phyloP scores from a whole-genome alignment of 2,888 invertebrate species.

The Suillia variegata region DNA sequence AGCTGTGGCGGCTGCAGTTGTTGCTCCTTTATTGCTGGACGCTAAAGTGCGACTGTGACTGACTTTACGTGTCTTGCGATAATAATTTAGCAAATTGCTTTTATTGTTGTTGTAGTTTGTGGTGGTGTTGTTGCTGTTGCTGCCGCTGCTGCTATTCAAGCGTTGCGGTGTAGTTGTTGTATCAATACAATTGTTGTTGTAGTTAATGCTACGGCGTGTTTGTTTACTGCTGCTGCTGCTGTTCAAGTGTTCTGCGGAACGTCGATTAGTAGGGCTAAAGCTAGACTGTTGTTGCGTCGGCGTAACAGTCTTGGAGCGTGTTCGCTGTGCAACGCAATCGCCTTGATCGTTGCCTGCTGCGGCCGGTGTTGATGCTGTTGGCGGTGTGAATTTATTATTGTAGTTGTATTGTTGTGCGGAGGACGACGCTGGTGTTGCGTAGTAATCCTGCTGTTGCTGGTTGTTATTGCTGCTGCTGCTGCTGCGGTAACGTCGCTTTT shows the following conservation, averaged over 20 bases:
- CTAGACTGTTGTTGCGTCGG: conserved; percentile 32
- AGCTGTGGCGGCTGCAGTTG: too few species aligned
- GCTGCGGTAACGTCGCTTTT: conserved; percentile 50
- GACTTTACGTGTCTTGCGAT: conserved; percentile 57
- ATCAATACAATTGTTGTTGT: conserved; percentile 17
- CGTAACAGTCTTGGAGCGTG: conserved; percentile 56
- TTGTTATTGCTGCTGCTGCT: too few species aligned
- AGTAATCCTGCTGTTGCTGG: conserved; percentile 12
- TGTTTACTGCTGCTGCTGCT: conserved; percentile 18
- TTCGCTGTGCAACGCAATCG: conserved; percentile 59
- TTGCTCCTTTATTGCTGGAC: too few species aligned
- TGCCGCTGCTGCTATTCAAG: conserved; percentile 17
- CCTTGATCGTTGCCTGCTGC: conserved; percentile 25
- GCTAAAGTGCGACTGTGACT: conserved; percentile 29
- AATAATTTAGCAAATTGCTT: conserved; percentile 56
- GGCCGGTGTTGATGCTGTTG: conserved; percentile 19
- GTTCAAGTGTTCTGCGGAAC: conserved; percentile 14
- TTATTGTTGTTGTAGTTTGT: conserved; percentile 32
- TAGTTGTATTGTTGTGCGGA: too few species aligned
- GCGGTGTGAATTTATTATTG: too few species aligned
- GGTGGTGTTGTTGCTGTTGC: conserved; percentile 16
- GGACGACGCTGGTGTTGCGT: conserved; percentile 23
- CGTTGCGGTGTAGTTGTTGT: conserved; percentile 25
- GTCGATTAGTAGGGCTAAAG: not conserved
- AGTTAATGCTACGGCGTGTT: not conserved